Conservation (phyloP, 2,888 invertebrate genomes). For the Philereme vetulata region DNA sequence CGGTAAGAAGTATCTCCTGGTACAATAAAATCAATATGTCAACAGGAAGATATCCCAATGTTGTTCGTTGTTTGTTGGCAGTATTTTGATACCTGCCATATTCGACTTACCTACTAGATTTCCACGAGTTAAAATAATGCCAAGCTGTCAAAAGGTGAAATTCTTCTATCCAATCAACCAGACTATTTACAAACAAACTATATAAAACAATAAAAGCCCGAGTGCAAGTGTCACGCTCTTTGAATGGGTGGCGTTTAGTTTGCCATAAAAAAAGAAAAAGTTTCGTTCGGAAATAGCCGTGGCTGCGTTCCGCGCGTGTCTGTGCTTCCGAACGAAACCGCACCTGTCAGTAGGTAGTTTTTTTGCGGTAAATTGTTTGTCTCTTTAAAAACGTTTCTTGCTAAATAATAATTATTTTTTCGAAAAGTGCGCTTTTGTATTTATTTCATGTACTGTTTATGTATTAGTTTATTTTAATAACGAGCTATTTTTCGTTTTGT, state of each 20-base stretch:
- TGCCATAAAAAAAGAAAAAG: constrained; percentile 51
- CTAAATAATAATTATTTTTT: too few species aligned
- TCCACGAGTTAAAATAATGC: too few species aligned
- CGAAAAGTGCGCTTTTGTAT: too few species aligned
- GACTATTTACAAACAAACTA: background rate
- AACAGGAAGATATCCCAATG: too few species aligned
- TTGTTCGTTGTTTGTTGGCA: too few species aligned
- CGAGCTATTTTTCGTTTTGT: too few species aligned
- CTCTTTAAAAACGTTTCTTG: background rate
- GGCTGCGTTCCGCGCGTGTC: constrained; percentile 35
- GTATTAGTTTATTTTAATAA: too few species aligned
- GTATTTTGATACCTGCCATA: too few species aligned
- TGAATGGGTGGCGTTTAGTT: constrained; percentile 58
- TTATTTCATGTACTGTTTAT: too few species aligned
- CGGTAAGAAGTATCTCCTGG: too few species aligned
- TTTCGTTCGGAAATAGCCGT: constrained; percentile 37
- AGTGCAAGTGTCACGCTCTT: constrained; percentile 51
- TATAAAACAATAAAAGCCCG: constrained; percentile 23
- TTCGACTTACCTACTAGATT: too few species aligned
- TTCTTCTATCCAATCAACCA: background rate
- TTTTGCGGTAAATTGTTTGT: constrained; percentile 16
- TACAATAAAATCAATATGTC: too few species aligned
- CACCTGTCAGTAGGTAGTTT: constrained; percentile 25
- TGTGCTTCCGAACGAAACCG: constrained; percentile 27
- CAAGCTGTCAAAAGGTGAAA: background rate